These are phyloP conservation scores for Ctenochaetus hawaiiensis DNA, from an alignment of 2,797 vertebrate species.

Conservation along the genomic window DNA sequence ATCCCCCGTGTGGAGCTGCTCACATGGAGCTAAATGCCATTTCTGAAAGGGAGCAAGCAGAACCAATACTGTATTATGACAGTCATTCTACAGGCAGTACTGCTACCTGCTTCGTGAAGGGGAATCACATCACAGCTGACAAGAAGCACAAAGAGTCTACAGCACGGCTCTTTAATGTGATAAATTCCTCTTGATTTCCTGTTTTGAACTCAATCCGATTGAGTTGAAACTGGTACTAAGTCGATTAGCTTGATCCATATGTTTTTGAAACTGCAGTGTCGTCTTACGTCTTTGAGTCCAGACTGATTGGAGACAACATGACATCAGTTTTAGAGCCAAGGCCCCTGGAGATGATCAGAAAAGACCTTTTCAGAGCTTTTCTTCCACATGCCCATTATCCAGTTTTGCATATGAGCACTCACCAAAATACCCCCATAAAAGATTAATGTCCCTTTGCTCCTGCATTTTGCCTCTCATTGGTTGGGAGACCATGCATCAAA, in stretches of 20 bases:
- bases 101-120: conserved; percentile 37
- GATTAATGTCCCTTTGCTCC: conserved; percentile 83
- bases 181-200: conserved; percentile 43
- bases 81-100: conserved; percentile 48
- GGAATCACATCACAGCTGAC: conserved; percentile 56
- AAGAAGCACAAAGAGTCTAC: conserved; percentile 37
- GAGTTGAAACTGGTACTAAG: conserved; percentile 19
- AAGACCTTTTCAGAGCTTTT: conserved; percentile 73
- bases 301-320: conserved; percentile 63
- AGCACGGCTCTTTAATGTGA: conserved; percentile 15
- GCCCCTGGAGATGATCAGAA: conserved; percentile 61
- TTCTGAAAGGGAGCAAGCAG: conserved; percentile 65
- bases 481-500: conserved; percentile 86
- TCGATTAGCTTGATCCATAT: conserved; percentile 29
- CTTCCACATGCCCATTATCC: conserved; percentile 74
- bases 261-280: conserved; percentile 37
- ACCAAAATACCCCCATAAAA: conserved; percentile 83
- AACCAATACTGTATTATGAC: conserved; percentile 69
- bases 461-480: conserved; percentile 83
- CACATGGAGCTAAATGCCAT: conserved; percentile 79
- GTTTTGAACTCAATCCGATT: conserved; percentile 35
- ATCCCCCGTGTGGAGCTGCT: conserved; percentile 76
- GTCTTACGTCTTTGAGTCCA: conserved; percentile 59
- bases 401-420: conserved; percentile 84
- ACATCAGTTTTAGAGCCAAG: conserved; percentile 62